Percentiles rank a stretch among this genome's conserved stretches.
Evolutionary conservation across 2,113 vertebrate genomes (phyloP).

Genomic region (Hepsetus odoe): DNA sequence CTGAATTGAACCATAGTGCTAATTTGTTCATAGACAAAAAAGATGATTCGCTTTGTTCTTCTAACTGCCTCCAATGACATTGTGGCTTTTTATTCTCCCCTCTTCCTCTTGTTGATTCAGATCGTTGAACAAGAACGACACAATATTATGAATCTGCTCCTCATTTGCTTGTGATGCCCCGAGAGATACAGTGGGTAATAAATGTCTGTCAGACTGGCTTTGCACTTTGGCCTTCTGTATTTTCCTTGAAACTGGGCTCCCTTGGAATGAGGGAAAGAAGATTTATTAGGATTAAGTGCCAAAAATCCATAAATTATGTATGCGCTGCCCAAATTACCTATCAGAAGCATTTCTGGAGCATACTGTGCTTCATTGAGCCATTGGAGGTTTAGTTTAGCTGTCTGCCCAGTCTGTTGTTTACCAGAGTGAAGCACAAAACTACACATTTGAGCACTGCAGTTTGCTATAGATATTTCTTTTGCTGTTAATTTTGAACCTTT

Average conservation of each 20-base stretch:
- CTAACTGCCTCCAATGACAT: constrained; percentile 53
- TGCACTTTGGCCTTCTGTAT: constrained; percentile 53
- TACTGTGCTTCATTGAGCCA: constrained; percentile 55
- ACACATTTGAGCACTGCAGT: constrained; percentile 8
- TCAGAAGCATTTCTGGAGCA: constrained; percentile 63
- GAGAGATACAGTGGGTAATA: constrained; percentile 48
- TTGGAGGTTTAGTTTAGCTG: constrained; percentile 47
- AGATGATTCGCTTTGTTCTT: constrained; percentile 52
- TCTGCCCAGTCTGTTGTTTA: constrained; percentile 33
- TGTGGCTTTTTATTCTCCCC: constrained; percentile 28
- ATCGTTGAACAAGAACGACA: constrained; percentile 59
- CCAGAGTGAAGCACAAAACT: constrained; percentile 19
- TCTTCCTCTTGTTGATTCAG: constrained; percentile 47
- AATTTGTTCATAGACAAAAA: constrained; percentile 60
- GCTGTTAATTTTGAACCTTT: not conserved
- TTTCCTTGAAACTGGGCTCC: constrained; percentile 62
- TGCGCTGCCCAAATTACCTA: constrained; percentile 71
- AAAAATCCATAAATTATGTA: constrained; percentile 77
- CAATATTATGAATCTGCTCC: constrained; percentile 50
- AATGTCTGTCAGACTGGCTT: constrained; percentile 62
- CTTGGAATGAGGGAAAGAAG: constrained; percentile 62
- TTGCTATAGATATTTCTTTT: constrained; percentile 21
- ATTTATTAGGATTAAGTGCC: constrained; percentile 79
- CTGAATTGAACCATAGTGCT: constrained; percentile 54
- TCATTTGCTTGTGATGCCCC: constrained; percentile 47